Evolutionary conservation across 2,888 invertebrate species (phyloP), one percentile per base, ranked within the genome.

Genomic region (Silvanus unidentatus): DNA sequence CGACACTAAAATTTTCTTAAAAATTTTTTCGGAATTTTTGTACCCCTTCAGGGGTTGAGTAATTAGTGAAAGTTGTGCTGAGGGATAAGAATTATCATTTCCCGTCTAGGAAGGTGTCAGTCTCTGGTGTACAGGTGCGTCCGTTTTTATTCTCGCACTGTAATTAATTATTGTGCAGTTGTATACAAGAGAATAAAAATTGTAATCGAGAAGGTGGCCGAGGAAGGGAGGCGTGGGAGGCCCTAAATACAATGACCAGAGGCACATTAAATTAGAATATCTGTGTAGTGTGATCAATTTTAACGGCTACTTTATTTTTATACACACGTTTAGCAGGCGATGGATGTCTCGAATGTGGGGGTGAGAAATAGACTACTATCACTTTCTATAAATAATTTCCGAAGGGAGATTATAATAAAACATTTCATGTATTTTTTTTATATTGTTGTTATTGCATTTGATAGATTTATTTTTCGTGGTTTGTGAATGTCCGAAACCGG

Each of bases 401-500:
- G n/a, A 28, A 28, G 8, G 28, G 8, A 28, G 10, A 8, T 28
- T 28, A 10, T 8, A 28, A 28, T 9, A 32, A 32, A 32, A 12
- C n/a, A 32, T 12, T 32, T 32, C 10, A n/a, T 32, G 10, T 12
- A 12, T 32, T 32, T 32, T 12, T 12, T 32, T 5, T 12, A 12
- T 32, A n/a, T n/a, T 12, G n/a, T n/a, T n/a, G n/a, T n/a, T n/a
- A n/a, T n/a, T n/a, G n/a, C n/a, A n/a, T n/a, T 32, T 32, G 32
- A 32, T 32, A 32, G n/a, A 32, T 32, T 32, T 32, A 32, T 32
- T 12, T 32, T 22, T 32, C 11, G 4, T 48, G 45, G 44, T 48
- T 44, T 41, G 39, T 36, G 12, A 12, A 38, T 42, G 39, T 40
- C 44, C 39, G 45, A 49, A 48, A 44, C n/a, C 48, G 45, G 41